phyloP scores from a whole-genome alignment of 2,888 invertebrate species.

The Drosophila melanosoma region DNA sequence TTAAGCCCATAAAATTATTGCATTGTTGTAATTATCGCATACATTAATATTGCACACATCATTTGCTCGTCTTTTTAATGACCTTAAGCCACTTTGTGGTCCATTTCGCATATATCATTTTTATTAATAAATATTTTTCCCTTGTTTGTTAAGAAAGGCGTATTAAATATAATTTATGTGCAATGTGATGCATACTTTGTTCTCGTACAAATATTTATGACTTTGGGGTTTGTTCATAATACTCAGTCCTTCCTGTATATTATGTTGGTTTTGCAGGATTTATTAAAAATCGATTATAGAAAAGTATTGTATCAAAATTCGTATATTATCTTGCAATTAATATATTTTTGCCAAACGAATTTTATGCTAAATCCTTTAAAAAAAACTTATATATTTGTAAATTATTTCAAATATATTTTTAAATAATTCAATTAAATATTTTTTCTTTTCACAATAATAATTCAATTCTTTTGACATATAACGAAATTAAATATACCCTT shows the following conservation, averaged over 20 bases:
- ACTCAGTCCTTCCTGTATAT: constrained; percentile 11
- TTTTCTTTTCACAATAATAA: neutral
- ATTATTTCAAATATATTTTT: neutral
- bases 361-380: neutral
- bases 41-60: constrained; percentile 59
- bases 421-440: neutral
- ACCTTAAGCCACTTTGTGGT: constrained; percentile 60
- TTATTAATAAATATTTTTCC: constrained; percentile 43
- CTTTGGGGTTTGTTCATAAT: constrained; percentile 60
- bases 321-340: neutral
- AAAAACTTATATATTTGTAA: neutral
- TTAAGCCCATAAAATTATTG: neutral
- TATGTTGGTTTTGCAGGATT: neutral
- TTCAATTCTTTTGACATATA: neutral
- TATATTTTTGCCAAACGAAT: neutral
- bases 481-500: neutral
- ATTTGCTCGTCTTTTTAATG: constrained; percentile 56
- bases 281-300: neutral
- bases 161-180: constrained; percentile 64
- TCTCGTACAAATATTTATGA: constrained; percentile 65
- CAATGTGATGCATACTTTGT: constrained; percentile 38
- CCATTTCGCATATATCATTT: constrained; percentile 24
- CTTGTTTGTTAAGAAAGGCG: constrained; percentile 45
- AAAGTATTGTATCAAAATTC: neutral
- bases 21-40: constrained; percentile 19